Evolutionary conservation across 2,888 invertebrate species (phyloP).

Genomic region (Byasa hedistus): DNA sequence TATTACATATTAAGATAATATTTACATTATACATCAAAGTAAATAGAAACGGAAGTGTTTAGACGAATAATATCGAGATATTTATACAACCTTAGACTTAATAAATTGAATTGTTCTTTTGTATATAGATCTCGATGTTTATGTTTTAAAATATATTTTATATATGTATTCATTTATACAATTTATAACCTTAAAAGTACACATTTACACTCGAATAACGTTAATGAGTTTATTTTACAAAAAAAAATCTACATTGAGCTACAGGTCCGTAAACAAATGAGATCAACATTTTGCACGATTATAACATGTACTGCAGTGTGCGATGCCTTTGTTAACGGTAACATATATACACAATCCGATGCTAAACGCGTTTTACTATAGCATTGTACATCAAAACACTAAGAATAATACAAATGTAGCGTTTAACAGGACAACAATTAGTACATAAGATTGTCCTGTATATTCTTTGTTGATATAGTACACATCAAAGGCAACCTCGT

Average conservation of each 20-base stretch:
- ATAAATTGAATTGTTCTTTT: slow-evolving; percentile 49
- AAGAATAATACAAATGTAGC: neutral
- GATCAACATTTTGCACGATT: slow-evolving; percentile 73
- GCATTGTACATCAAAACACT: neutral
- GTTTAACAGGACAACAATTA: neutral
- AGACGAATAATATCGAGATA: slow-evolving; percentile 57
- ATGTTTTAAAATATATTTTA: slow-evolving; percentile 47
- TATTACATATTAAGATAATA: slow-evolving; percentile 71
- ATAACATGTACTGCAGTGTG: slow-evolving; percentile 42
- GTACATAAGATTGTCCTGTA: too few relatives aligned
- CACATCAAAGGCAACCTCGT: neutral
- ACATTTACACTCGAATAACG: slow-evolving; percentile 67
- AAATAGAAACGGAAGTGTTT: slow-evolving; percentile 49
- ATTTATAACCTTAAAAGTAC: slow-evolving; percentile 62
- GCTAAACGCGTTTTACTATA: neutral
- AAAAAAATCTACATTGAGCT: slow-evolving; percentile 71
- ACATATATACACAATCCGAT: slow-evolving; percentile 1
- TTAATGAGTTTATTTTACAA: slow-evolving; percentile 58
- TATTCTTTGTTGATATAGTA: neutral
- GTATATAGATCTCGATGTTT: slow-evolving; percentile 69
- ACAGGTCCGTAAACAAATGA: slow-evolving; percentile 75
- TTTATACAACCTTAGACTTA: slow-evolving; percentile 63
- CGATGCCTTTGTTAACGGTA: slow-evolving; percentile 37
- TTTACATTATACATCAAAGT: slow-evolving; percentile 58
- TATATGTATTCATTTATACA: slow-evolving; percentile 41